Base-by-base conservation (phyloP, 2,888 invertebrate species). In the Pristionchus maxplancki region DNA sequence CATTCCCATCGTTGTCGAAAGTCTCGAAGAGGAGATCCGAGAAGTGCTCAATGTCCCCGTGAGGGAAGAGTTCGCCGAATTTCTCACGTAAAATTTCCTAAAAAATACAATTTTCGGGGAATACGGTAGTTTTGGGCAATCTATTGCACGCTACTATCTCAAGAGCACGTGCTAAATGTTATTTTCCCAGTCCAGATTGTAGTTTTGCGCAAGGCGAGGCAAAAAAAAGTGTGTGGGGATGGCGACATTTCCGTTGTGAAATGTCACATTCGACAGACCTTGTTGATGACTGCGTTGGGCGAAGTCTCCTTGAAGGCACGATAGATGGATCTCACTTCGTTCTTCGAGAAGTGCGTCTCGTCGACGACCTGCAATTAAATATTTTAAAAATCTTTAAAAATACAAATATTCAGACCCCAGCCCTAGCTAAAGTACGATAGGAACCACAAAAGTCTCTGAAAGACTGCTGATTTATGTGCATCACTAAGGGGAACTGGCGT, bases 1-100 rank as follows among this genome's bases (percentile, higher is more conserved):
- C 94, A 62, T 91, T 91, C 34, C 93, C 92, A 85, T 92, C 93
- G 40, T 91, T 91, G 89, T 93, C 93, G 74, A 94, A 93, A 1
- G 94, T 92, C 88, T 93, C 93, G 88, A 94, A 94, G 20, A 94
- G 90, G 11, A 94, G 89, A 87, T 94, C 94, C 11, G 93, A 91
- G 87, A 93, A 94, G 85, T 92, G 92, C 64, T 93, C 93, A 37
- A 92, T 91, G 86, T 94, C 93, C 28, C 93, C 93, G 37, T 92
- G 93, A 15, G 92, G 93, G 89, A 94, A 94, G 17, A 94, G 90
- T 83, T 93, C 92, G 6, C 91, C 91, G 89, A 94, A 94, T 71
- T 93, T 92, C 85, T 92, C 91, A 40, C 94, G 90, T 64, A 94
- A 89, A 71, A 92, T 93, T 81, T 93, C 93, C 82, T 50, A 62